phyloP scores from a whole-genome alignment of 2,113 vertebrate genomes.

The Cricetomys ansorgei region DNA sequence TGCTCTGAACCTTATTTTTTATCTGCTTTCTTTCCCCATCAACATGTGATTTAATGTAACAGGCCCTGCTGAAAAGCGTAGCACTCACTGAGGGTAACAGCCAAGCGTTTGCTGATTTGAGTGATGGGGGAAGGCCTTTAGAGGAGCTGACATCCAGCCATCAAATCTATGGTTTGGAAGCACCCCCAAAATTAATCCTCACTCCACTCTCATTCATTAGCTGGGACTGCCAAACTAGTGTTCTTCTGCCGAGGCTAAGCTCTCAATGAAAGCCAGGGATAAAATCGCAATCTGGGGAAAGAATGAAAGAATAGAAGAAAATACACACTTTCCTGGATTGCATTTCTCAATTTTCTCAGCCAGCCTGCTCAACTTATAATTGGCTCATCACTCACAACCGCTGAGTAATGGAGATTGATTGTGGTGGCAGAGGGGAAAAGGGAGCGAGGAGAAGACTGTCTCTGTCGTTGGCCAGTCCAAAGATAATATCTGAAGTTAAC shows the following conservation, averaged over 20 bases:
- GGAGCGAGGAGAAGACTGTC: neutral
- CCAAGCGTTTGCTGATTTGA: slow-evolving; percentile 62
- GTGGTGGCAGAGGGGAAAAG: neutral
- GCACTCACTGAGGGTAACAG: slow-evolving; percentile 36
- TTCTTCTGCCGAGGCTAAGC: slow-evolving; percentile 44
- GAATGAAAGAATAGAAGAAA: slow-evolving; percentile 43
- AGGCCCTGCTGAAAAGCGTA: slow-evolving; percentile 56
- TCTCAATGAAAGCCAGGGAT: slow-evolving; percentile 23
- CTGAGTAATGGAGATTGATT: neutral
- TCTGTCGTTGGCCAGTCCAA: neutral
- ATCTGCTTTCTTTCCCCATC: slow-evolving; percentile 70
- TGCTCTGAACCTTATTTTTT: neutral
- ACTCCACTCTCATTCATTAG: neutral
- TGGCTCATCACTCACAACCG: neutral
- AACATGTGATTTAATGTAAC: slow-evolving; percentile 63
- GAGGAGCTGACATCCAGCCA: slow-evolving; percentile 54
- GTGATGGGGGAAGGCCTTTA: slow-evolving; percentile 41
- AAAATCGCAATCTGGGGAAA: slow-evolving; percentile 56
- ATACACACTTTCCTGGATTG: slow-evolving; percentile 16
- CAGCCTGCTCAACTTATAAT: neutral
- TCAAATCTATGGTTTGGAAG: slow-evolving; percentile 34
- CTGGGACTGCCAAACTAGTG: slow-evolving; percentile 56
- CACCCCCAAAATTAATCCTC: slow-evolving; percentile 61
- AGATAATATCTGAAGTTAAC: neutral
- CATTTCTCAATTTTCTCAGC: slow-evolving; percentile 26